Base-by-base conservation (phyloP, 2,797 vertebrate genomes). In the Mormyrops boulengeri region DNA sequence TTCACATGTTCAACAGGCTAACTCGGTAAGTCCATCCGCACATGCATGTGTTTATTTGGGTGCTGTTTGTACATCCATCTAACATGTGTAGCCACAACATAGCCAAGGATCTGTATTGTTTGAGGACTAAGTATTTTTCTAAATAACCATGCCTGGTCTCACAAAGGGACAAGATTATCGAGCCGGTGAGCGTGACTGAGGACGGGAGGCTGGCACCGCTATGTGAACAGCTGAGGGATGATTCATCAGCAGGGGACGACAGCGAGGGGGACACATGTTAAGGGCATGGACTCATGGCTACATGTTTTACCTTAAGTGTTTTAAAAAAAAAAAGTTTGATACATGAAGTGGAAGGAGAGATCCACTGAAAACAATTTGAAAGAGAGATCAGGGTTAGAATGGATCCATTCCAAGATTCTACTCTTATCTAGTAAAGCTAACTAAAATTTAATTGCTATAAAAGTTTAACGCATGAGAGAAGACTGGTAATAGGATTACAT, bases 211-310 rank as follows among this genome's bases (percentile, higher is more conserved):
- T 86, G 85, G 85, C 85, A 14, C 19, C 14, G 55, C 6, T 89
- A 17, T 88, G 12, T 19, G 77, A 88, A 88, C 90, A 85, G 88
- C 88, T 1, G 91, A 84, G 44, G n/a, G 80, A 84, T 5, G 80
- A 84, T 50, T 47, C n/a, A 2, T 84, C 80, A 49, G 30, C 41
- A 47, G 80, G 22, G 22, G 47, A 50, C 0, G 47, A 50, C 44
- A 84, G 80, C 3, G 44, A 84, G n/a, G 47, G 47, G 11, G 80
- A 47, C 80, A 49, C 80, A 22, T 1, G 11, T 47, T 84, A 50
- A 84, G 44, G 80, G 80, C 44, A 47, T 22, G 80, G 44, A n/a
- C 41, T 26, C n/a, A 34, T 22, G 22, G 12, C 19, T 26, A 84
- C 7, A 47, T 17, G 11, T 84, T 84, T 49, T 49, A 80, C 17